Percentiles rank a stretch among this genome's conserved stretches.
phyloP scores from a whole-genome alignment of 2,888 invertebrate species.

The Drosophila emarginata region DNA sequence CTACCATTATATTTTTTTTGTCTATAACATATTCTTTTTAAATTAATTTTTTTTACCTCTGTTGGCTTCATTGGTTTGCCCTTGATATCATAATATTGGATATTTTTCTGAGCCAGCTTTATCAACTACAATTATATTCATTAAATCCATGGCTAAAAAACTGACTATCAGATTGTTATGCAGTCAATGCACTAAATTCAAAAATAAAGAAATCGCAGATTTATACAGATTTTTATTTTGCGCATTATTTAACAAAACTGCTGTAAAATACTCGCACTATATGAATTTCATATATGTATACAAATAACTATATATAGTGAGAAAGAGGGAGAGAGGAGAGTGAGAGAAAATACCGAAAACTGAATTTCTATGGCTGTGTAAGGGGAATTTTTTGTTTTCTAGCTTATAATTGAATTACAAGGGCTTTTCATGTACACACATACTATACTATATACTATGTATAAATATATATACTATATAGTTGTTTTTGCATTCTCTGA shows the following conservation, averaged over 20 bases:
- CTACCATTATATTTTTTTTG: no score
- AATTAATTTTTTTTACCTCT: no score
- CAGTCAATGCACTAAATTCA: not conserved
- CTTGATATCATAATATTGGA: not conserved
- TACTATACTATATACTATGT: not conserved
- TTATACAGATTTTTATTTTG: not conserved
- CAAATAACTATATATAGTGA: not conserved
- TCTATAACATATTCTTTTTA: no score
- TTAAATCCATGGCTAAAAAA: not conserved
- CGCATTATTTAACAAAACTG: not conserved
- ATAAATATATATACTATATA: conserved; percentile 18
- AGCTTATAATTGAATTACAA: conserved; percentile 61
- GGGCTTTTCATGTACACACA: conserved; percentile 35
- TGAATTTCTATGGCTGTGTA: conserved; percentile 25
- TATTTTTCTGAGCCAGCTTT: not conserved
- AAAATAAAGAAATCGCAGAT: not conserved
- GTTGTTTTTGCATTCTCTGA: conserved; percentile 51
- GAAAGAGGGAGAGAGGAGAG: no score
- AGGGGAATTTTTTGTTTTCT: conserved; percentile 37
- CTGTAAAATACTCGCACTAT: not conserved
- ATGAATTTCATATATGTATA: not conserved
- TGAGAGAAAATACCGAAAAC: conserved; percentile 29
- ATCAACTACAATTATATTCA: not conserved
- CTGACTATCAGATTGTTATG: not conserved
- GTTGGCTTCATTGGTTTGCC: no score